Evolutionary conservation across 1,140 invertebrate genomes (phyloP).

Genomic region (Drosophila grimshawi): DNA sequence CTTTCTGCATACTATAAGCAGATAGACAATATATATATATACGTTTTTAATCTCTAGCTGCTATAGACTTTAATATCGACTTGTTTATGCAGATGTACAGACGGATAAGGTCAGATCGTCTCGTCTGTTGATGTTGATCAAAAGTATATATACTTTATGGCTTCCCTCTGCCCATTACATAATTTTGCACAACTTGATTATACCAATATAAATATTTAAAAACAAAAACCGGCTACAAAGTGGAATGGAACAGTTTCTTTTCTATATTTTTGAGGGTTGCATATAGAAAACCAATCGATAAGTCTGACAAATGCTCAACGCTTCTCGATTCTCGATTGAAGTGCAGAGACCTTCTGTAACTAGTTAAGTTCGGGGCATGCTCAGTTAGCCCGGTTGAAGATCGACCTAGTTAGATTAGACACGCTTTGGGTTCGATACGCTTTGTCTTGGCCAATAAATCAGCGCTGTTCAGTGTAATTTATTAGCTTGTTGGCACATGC

Average conservation of each 20-base stretch:
- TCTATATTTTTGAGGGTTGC: not conserved
- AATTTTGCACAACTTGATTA: too few species aligned
- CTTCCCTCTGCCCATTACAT: too few species aligned
- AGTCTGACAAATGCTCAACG: not conserved
- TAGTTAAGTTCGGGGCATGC: not conserved
- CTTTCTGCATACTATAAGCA: too few species aligned
- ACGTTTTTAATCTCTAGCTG: not conserved
- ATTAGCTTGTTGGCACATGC: slow-evolving; percentile 44
- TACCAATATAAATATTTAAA: too few species aligned
- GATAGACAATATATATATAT: too few species aligned
- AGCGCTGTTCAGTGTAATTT: slow-evolving; percentile 14
- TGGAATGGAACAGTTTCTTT: slow-evolving; percentile 2
- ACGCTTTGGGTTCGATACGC: slow-evolving; percentile 3
- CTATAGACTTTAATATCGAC: too few species aligned
- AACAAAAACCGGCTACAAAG: too few species aligned
- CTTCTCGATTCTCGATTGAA: not conserved
- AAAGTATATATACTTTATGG: too few species aligned
- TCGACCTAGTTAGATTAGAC: slow-evolving; percentile 45
- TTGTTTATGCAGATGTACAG: too few species aligned
- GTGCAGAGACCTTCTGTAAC: not conserved
- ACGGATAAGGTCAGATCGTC: too few species aligned
- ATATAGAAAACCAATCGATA: slow-evolving; percentile 5
- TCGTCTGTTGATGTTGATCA: too few species aligned
- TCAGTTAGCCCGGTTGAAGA: slow-evolving; percentile 11
- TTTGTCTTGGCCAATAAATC: slow-evolving; percentile 40